Percentiles rank a stretch among this genome's conserved stretches.
phyloP scores from a whole-genome alignment of 2,797 vertebrate genomes.

The Sebastes hopkinsi region DNA sequence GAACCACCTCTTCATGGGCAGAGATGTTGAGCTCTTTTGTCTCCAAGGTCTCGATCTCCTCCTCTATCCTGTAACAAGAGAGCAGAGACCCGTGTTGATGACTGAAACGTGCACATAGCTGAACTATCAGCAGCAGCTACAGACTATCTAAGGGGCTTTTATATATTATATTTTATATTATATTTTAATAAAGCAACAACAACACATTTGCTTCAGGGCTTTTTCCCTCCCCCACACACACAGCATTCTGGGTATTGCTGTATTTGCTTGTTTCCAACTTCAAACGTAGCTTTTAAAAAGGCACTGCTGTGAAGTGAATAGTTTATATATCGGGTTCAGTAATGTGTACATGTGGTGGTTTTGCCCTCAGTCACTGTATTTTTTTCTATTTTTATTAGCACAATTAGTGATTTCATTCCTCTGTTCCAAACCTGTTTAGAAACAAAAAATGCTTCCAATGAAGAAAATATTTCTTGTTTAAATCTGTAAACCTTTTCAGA shows the following conservation, averaged over 20 bases:
- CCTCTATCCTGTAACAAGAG: slow-evolving; percentile 84
- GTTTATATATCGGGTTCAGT: not conserved
- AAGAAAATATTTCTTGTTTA: too few species aligned
- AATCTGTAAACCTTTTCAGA: not conserved
- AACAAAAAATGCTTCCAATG: too few species aligned
- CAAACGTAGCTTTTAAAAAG: not conserved
- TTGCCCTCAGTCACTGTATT: too few species aligned
- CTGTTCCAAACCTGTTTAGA: too few species aligned
- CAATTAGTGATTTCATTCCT: too few species aligned
- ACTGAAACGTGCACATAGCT: not conserved
- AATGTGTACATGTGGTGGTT: too few species aligned
- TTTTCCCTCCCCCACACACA: not conserved
- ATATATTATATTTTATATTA: too few species aligned
- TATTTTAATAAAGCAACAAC: not conserved
- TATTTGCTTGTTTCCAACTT: not conserved
- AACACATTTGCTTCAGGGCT: not conserved
- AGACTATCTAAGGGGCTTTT: not conserved
- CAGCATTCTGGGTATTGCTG: not conserved
- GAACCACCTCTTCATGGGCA: slow-evolving; percentile 87
- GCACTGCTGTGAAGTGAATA: not conserved
- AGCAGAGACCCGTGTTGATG: not conserved
- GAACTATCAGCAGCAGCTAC: not conserved
- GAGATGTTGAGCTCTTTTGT: slow-evolving; percentile 89
- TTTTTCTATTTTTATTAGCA: too few species aligned
- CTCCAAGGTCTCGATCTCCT: slow-evolving; percentile 90